These are phyloP conservation scores for Callipepla californica DNA, from an alignment of 2,113 vertebrate species.

Conservation along the genomic window DNA sequence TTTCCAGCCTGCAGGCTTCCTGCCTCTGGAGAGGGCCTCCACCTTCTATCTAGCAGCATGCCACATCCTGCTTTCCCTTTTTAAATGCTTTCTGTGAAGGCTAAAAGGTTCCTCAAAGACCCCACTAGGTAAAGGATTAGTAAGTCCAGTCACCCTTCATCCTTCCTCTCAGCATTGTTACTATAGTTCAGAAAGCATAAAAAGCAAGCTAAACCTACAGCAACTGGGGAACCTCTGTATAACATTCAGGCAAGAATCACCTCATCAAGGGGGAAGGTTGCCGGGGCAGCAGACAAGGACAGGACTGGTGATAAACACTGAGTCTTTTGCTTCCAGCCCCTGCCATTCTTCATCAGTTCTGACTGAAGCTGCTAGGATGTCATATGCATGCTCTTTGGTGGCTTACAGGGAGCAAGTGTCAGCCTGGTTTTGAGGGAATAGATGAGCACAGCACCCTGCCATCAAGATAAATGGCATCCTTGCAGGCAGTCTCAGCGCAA, in stretches of 20 bases:
- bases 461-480: constrained; percentile 64
- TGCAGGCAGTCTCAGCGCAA: constrained; percentile 20
- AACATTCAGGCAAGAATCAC: not conserved
- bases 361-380: constrained; percentile 45
- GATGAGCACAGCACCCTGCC: constrained; percentile 53
- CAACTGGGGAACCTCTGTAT: not conserved
- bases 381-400: constrained; percentile 49
- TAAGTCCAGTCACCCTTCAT: not conserved
- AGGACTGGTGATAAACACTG: constrained; percentile 41
- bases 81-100: not conserved
- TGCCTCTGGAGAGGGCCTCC: not conserved
- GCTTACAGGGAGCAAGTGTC: constrained; percentile 61
- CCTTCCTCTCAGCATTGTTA: not conserved
- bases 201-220: not conserved
- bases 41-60: not conserved
- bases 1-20: rapidly evolving
- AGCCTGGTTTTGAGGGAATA: constrained; percentile 63
- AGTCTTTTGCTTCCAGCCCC: constrained; percentile 46
- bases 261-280: rapidly evolving
- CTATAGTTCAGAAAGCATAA: not conserved
- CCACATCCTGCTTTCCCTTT: not conserved
- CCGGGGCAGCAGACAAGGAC: not conserved
- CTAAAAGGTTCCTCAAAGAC: not conserved
- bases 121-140: not conserved
- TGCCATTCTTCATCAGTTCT: constrained; percentile 44